Base-by-base conservation (phyloP, 2,888 invertebrate genomes). In the Oscheius sp. region DNA sequence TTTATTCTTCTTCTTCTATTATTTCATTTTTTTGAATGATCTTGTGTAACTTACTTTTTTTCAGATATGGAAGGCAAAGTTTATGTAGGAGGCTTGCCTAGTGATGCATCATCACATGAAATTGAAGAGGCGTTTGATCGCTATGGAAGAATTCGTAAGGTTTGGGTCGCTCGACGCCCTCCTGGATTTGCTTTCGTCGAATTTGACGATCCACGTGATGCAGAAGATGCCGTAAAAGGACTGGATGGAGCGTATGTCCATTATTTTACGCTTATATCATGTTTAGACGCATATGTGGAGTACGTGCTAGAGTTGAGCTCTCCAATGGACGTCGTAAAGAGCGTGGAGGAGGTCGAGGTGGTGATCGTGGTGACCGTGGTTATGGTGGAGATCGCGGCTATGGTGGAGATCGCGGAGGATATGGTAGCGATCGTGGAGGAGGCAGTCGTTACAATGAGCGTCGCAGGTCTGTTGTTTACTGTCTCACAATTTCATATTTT, bases 131-230 rank as follows among this genome's bases (percentile, higher is more conserved):
- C 92, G 9, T 94, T 94, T 87, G 90, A 91, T 68, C 92, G 93
- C 87, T 94, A 93, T 87, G 94, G 94, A 6, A 92, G 92, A 45
- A 89, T 94, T 74, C 90, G 92, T 81, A 94, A 93, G 87, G 94
- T 94, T 54, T 94, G 94, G 94, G 94, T 95, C 59, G 94, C 94
- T 0, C 89, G 94, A 83, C 94, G 94, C 86, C 94, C 94, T 44
- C 94, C 94, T 5, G 94, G 88, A 0, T 88, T 88, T 82, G 88
- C 88, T 22, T 88, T 88, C 78, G 86, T 88, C 6, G 87, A 87
- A 71, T 88, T 86, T 81, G 88, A 87, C 71, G 94, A 94, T 85
- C 90, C 92, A n/a, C 89, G 94, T 72, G 94, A 94, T 83, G 88
- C 88, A 24, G 87, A 87, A 71, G 88, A 88, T 80, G 87, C 88